Conservation (phyloP, 1,140 invertebrate genomes). For the Diachasmimorpha longicaudata region DNA sequence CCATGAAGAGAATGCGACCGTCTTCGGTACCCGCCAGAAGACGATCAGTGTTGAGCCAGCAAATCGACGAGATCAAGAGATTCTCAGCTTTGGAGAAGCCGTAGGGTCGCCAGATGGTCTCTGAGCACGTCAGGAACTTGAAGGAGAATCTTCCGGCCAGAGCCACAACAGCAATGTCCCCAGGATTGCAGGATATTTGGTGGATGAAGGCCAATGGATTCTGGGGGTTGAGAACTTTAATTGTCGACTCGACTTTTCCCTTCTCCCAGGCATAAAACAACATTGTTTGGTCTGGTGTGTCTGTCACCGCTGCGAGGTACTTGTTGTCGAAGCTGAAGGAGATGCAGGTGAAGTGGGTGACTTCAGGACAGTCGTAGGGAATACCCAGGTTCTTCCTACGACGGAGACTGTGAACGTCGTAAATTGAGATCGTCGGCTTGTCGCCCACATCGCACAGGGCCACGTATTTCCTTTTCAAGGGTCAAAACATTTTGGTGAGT, state of each 20-base stretch:
- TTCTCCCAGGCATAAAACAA: constrained; percentile 86
- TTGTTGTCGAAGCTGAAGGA: constrained; percentile 81
- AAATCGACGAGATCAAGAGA: constrained; percentile 72
- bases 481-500: constrained; percentile 20
- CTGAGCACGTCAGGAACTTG: constrained; percentile 79
- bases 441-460: constrained; percentile 64
- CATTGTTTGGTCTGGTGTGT: constrained; percentile 80
- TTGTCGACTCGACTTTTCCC: constrained; percentile 78
- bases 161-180: constrained; percentile 76
- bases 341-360: constrained; percentile 72
- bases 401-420: constrained; percentile 69
- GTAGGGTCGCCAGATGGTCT: constrained; percentile 81
- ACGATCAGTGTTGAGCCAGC: constrained; percentile 76
- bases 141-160: constrained; percentile 77
- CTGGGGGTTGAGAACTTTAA: constrained; percentile 72
- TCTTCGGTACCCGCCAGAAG: constrained; percentile 77
- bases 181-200: constrained; percentile 75
- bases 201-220: constrained; percentile 62
- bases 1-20: constrained; percentile 76
- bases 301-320: constrained; percentile 78
- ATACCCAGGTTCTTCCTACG: constrained; percentile 68
- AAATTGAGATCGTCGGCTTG: constrained; percentile 69
- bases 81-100: constrained; percentile 83
- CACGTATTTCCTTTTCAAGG: constrained; percentile 63
- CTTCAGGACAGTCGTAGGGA: constrained; percentile 58